A percentile compares a stretch with the other conserved stretches of the same genome.
These are phyloP conservation scores for Ormyrus nitidulus DNA, from an alignment of 2,888 invertebrate species.

Conservation along the genomic window DNA sequence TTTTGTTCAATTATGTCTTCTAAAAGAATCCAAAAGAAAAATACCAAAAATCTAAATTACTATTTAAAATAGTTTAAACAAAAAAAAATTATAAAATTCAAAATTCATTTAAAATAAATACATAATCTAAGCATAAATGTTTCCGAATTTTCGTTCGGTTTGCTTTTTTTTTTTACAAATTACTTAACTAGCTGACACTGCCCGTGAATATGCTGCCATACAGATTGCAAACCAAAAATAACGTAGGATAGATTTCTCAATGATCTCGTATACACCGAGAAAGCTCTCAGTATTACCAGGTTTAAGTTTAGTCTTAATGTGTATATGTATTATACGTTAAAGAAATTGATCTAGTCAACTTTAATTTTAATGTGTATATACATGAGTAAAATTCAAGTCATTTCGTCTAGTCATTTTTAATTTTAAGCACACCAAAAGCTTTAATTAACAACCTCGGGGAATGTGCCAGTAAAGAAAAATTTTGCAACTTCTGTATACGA, in stretches of 20 bases:
- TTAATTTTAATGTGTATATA: constrained; percentile 43
- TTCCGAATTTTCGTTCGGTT: constrained; percentile 37
- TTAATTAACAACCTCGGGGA: constrained; percentile 37
- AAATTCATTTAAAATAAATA: constrained; percentile 18
- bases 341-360: constrained; percentile 45
- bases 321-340: not conserved
- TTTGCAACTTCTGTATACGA: constrained; percentile 17
- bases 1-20: constrained; percentile 52
- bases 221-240: constrained; percentile 59
- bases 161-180: constrained; percentile 45
- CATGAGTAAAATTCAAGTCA: too few species aligned
- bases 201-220: constrained; percentile 69
- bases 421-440: too few species aligned
- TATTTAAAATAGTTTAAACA: not conserved
- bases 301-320: constrained; percentile 45
- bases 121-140: not conserved
- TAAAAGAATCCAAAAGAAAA: not conserved
- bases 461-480: constrained; percentile 52
- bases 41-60: not conserved
- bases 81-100: constrained; percentile 11
- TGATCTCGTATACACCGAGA: constrained; percentile 39
- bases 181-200: constrained; percentile 58
- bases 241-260: constrained; percentile 46
- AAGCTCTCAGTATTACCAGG: constrained; percentile 53
- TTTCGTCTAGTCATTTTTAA: not conserved